Conservation (phyloP, 1,140 invertebrate genomes). For the Aleiodes sp. region DNA sequence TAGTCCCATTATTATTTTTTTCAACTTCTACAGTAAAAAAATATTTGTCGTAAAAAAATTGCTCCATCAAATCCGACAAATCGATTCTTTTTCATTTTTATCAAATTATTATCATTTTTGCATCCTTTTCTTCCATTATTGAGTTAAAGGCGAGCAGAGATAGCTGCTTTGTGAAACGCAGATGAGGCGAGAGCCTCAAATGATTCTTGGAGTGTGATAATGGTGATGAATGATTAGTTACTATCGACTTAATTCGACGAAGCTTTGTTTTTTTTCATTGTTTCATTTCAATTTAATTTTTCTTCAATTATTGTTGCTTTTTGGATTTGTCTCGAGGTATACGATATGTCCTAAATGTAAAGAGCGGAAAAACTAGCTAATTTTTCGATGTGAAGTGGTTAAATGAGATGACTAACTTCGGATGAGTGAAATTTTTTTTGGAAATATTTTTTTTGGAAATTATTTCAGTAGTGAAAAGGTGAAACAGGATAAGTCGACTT, state of each 20-base stretch:
- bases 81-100: slow-evolving; percentile 8
- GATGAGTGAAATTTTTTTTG: no score
- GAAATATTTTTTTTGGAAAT: no score
- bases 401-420: no score
- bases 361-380: slow-evolving; percentile 6
- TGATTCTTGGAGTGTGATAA: slow-evolving; percentile 5
- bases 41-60: slow-evolving; percentile 51
- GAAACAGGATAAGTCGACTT: no score
- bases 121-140: background rate
- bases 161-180: background rate
- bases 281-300: background rate
- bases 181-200: background rate
- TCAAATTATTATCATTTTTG: background rate
- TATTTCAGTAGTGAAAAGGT: no score
- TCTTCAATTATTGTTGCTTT: background rate
- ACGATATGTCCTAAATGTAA: slow-evolving; percentile 14
- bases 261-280: background rate
- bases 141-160: background rate
- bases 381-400: no score
- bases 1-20: slow-evolving; percentile 4
- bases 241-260: slow-evolving; percentile 13
- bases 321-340: slow-evolving; percentile 13
- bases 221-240: slow-evolving; percentile 10
- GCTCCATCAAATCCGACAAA: slow-evolving; percentile 12
- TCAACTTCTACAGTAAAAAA: slow-evolving; percentile 54